A percentile compares a stretch with the other conserved stretches of the same genome.
Evolutionary conservation across 92 coral and sea anemone genomes (phyloP).

Genomic region (Umimayanthus kanabou): DNA sequence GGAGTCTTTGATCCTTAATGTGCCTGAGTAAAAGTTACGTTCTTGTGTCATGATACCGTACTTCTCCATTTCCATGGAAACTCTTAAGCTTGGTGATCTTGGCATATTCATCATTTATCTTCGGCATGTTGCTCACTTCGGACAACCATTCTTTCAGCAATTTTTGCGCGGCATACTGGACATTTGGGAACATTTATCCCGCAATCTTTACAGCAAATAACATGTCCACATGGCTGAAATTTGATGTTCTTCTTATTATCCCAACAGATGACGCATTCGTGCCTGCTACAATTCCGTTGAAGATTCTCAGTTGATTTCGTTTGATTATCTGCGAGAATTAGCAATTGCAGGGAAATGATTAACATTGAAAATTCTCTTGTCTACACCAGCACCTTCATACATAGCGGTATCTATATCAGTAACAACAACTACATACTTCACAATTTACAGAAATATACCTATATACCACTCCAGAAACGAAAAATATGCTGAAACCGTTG

Average conservation of each 20-base stretch:
- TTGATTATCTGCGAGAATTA: not conserved
- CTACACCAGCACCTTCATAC: no score
- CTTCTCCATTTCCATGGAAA: no score
- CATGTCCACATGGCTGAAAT: slow-evolving; percentile 12
- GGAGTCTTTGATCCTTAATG: no score
- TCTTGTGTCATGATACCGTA: no score
- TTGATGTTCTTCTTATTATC: not conserved
- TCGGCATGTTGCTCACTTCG: not conserved
- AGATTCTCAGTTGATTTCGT: not conserved
- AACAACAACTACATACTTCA: no score
- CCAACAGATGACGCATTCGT: not conserved
- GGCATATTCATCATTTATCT: not conserved
- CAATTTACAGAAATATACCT: no score
- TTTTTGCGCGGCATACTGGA: not conserved
- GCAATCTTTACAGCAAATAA: not conserved
- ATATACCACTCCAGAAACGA: no score
- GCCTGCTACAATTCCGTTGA: not conserved
- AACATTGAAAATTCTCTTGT: no score
- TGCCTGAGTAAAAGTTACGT: no score
- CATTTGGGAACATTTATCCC: not conserved
- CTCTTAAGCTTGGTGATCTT: no score
- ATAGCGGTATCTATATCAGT: no score
- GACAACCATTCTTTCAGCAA: not conserved
- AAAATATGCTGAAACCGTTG: no score
- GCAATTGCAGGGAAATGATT: not conserved